These are phyloP conservation scores for Aporophyla lueneburgensis DNA, from an alignment of 2,888 invertebrate genomes.

Conservation along the genomic window DNA sequence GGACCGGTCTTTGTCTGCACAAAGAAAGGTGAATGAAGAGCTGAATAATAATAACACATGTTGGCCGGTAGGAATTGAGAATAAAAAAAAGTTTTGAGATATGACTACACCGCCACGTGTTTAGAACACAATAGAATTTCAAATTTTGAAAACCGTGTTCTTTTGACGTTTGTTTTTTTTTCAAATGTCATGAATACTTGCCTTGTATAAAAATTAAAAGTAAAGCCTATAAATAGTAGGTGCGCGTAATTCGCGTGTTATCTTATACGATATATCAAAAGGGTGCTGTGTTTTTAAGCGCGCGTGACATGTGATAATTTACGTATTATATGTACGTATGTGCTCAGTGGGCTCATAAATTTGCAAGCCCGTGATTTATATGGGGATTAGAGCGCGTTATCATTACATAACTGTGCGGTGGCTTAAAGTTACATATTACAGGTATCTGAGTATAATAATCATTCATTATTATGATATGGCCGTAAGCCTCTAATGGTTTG, in stretches of 20 bases:
- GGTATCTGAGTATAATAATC: constrained; percentile 56
- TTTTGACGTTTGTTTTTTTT: constrained; percentile 71
- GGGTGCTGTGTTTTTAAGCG: constrained; percentile 77
- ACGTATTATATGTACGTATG: constrained; percentile 80
- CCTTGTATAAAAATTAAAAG: constrained; percentile 43
- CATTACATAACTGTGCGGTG: constrained; percentile 74
- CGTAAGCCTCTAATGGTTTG: constrained; percentile 46
- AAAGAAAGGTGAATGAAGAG: constrained; percentile 88
- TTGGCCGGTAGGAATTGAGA: constrained; percentile 84
- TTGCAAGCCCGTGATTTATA: constrained; percentile 86
- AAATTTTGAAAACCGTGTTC: constrained; percentile 77
- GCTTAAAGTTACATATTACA: constrained; percentile 60
- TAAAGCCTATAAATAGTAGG: constrained; percentile 60
- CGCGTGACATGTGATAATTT: constrained; percentile 81
- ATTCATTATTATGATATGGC: constrained; percentile 52
- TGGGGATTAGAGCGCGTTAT: constrained; percentile 85
- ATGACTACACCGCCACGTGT: constrained; percentile 88
- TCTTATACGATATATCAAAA: constrained; percentile 70
- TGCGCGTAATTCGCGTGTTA: constrained; percentile 64
- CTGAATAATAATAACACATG: constrained; percentile 87
- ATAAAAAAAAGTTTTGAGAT: constrained; percentile 79
- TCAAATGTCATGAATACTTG: constrained; percentile 61
- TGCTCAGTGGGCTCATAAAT: constrained; percentile 86
- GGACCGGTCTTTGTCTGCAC: constrained; percentile 82
- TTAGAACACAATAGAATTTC: constrained; percentile 79